Evolutionary conservation across 2,888 invertebrate species (phyloP).

Genomic region (Geotrupes spiniger): DNA sequence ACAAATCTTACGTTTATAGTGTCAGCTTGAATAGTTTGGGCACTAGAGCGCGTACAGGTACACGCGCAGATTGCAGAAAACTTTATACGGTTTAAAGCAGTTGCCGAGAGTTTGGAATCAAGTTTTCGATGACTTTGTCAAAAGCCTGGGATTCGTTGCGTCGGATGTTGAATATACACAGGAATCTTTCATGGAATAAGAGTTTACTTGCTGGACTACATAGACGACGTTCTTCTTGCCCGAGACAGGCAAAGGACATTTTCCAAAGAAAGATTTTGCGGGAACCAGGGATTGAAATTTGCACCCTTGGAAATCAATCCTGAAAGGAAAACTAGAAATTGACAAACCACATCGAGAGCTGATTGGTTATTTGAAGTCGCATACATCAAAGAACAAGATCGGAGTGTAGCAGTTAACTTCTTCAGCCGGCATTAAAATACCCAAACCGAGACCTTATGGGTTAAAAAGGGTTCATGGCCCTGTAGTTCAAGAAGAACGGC

Average conservation of each 20-base stretch:
- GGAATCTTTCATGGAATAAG: neutral
- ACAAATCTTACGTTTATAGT: too few species aligned
- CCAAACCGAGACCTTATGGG: neutral
- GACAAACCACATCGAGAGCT: neutral
- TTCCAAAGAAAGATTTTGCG: neutral
- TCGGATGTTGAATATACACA: neutral
- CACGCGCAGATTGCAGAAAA: too few species aligned
- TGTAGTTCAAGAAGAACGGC: neutral
- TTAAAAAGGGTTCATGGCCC: neutral
- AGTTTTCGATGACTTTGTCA: neutral
- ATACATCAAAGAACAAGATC: neutral
- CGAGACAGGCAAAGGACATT: neutral
- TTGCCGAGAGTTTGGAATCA: neutral
- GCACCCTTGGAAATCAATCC: neutral
- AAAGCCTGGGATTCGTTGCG: neutral
- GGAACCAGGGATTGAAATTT: neutral
- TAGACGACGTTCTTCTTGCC: neutral
- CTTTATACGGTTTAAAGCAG: neutral
- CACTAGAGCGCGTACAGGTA: too few species aligned
- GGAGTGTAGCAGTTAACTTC: slow-evolving; percentile 1
- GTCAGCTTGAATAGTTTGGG: too few species aligned
- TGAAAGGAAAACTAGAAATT: too few species aligned
- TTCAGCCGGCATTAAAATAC: neutral
- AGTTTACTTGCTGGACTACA: neutral
- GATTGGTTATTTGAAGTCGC: neutral